Evolutionary conservation across 2,888 invertebrate species (phyloP), one percentile per base, ranked within the genome.

Genomic region (Oligia fasciuncula): DNA sequence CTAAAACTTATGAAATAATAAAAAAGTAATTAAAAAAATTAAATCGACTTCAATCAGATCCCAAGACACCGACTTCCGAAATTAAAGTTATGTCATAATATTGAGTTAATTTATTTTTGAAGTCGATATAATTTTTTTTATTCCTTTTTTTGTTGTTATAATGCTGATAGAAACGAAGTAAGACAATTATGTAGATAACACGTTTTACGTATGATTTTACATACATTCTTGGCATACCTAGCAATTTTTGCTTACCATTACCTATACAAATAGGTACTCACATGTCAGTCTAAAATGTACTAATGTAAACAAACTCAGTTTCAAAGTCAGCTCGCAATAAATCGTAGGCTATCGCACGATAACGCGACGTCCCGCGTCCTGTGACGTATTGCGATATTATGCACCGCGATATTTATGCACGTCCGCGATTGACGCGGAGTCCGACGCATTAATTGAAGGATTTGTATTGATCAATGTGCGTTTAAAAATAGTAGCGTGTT

Each of bases 321-420:
- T 73, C 69, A 84, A 85, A 86, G 69, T 86, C 74, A 70, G 49
- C 11, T 54, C 68, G 84, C 88, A 87, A 93, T 94, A 93, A 93
- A 94, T 93, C 88, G 89, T 86, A 73, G 78, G 80, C 87, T 89
- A 88, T 89, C 89, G 88, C 75, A 81, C 80, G 92, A 90, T 93
- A 92, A 88, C 91, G 90, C 83, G 78, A 81, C 87, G 84, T 86
- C 83, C 63, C 85, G 81, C 81, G 80, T 72, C 80, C 80, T 76
- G 84, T 93, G 91, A 91, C 90, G 85, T 89, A 92, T 89, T 79
- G 88, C 82, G 86, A 90, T 91, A 91, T 93, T 93, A 92, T 91
- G 72, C 88, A 54, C 69, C 79, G 75, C 71, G 84, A 84, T 89
- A 86, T 75, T 80, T 80, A 72, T 69, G 76, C 74, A 73, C 60